Conservation (phyloP, 1,140 invertebrate species). For the Euschistus heros region DNA sequence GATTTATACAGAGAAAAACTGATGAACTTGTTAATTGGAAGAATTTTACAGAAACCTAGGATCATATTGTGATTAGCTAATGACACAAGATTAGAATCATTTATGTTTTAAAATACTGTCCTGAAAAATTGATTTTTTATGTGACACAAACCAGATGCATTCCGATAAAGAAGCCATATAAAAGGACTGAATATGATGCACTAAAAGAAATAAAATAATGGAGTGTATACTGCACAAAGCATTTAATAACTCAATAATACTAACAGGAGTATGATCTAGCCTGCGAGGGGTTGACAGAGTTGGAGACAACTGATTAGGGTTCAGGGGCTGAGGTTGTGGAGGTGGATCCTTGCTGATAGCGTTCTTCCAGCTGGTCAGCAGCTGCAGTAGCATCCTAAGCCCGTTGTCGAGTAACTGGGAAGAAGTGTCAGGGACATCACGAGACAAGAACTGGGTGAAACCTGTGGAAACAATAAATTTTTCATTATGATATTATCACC, state of each 20-base stretch:
- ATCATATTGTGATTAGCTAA: too few species aligned
- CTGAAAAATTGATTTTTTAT: too few species aligned
- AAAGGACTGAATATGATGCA: too few species aligned
- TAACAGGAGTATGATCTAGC: background rate
- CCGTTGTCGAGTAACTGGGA: conserved; percentile 86
- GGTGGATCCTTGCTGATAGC: conserved; percentile 40
- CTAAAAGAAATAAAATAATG: too few species aligned
- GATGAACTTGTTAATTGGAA: too few species aligned
- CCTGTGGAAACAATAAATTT: conserved; percentile 44
- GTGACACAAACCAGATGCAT: too few species aligned
- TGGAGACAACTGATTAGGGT: conserved; percentile 16
- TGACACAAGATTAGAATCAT: too few species aligned
- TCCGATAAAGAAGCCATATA: too few species aligned
- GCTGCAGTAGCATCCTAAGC: conserved; percentile 83
- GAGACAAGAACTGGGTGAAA: conserved; percentile 88
- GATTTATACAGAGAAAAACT: too few species aligned
- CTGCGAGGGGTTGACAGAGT: conserved; percentile 17
- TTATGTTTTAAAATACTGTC: too few species aligned
- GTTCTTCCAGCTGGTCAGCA: conserved; percentile 87
- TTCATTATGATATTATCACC: too few species aligned
- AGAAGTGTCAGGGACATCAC: conserved; percentile 83
- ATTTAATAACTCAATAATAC: background rate
- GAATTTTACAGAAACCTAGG: too few species aligned
- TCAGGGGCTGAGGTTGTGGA: background rate
- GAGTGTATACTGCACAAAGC: background rate